Percentiles rank a stretch among this genome's conserved stretches.
These are phyloP conservation scores for Phortica okadai DNA, from an alignment of 2,888 invertebrate genomes.

Conservation along the genomic window DNA sequence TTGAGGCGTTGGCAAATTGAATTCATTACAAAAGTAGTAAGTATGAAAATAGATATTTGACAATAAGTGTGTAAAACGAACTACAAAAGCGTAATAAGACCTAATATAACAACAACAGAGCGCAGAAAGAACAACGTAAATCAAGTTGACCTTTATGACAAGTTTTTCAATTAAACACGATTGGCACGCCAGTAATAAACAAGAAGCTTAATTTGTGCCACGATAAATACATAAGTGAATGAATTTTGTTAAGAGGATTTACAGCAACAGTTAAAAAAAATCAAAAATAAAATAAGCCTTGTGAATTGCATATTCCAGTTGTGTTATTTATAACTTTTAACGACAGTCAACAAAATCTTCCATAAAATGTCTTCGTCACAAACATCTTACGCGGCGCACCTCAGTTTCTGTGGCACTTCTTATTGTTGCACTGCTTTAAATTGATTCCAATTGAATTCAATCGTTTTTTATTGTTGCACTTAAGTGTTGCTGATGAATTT, in stretches of 20 bases:
- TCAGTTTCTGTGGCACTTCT: not conserved
- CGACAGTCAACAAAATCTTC: too few species aligned
- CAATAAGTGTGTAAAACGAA: not conserved
- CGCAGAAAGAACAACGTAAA: constrained; percentile 50
- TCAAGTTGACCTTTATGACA: constrained; percentile 63
- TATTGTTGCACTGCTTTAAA: constrained; percentile 47
- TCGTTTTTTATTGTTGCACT: constrained; percentile 67
- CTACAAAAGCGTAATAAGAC: constrained; percentile 10
- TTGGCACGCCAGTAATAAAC: too few species aligned
- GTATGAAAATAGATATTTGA: constrained; percentile 6
- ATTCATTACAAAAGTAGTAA: constrained; percentile 43
- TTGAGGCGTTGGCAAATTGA: constrained; percentile 56
- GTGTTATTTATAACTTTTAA: too few species aligned
- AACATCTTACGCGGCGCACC: not conserved
- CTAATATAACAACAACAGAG: not conserved
- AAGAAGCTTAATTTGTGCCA: too few species aligned
- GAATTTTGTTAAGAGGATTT: too few species aligned
- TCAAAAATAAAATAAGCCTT: not conserved
- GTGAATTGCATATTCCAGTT: too few species aligned
- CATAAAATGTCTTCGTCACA: not conserved
- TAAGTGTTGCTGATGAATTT: constrained; percentile 59
- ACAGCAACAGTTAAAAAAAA: not conserved
- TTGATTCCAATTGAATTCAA: constrained; percentile 71
- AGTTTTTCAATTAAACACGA: constrained; percentile 34
- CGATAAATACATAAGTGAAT: too few species aligned